Evolutionary conservation across 2,797 vertebrate genomes (phyloP), one percentile per base, ranked within the genome.

Genomic region (Clarias laeviceps): DNA sequence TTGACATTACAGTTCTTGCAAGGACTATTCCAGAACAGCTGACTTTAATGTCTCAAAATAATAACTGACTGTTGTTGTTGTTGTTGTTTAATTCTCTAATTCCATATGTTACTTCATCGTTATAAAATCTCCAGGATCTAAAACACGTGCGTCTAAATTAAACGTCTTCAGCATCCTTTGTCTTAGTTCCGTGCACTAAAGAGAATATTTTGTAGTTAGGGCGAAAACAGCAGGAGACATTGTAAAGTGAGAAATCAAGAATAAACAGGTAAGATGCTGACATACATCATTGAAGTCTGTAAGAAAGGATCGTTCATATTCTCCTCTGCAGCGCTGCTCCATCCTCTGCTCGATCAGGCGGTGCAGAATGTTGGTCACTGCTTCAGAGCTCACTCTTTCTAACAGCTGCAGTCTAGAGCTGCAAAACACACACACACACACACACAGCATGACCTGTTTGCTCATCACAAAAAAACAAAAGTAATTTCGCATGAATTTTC

Each of bases 251-350:
- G 76, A 24, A 61, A n/a, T 12, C 76, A 29, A 4, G 17, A 59
- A 1, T 37, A 76, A 62, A 50, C 24, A 59, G 12, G 65, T 37
- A 50, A 15, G 9, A 45, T 2, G 3, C 14, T 1, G 5, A 29
- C 56, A 0, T 85, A 99, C 98, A 96, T 98, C 96, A 92, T 98
- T 97, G 90, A 99, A 99, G 89, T 99, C 97, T 0, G 83, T 90
- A 29, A 99, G 95, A 91, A 99, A 99, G 79, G 98, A 98, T 88
- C 94, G 95, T 86, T 99, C 98, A 0, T 98, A 99, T 70, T 99
- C 98, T 1, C 98, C 98, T 0, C 97, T 88, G 91, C 98, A 99
- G 17, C 96, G 94, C 89, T 95, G 96, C 93, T 99, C 97, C 96
- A 99, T 98, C 40, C 97, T 92, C 94, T 98, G 97, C 92, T 97